Base-by-base conservation (phyloP, 2,797 vertebrate species). In the Ctenopoma kingsleyae region DNA sequence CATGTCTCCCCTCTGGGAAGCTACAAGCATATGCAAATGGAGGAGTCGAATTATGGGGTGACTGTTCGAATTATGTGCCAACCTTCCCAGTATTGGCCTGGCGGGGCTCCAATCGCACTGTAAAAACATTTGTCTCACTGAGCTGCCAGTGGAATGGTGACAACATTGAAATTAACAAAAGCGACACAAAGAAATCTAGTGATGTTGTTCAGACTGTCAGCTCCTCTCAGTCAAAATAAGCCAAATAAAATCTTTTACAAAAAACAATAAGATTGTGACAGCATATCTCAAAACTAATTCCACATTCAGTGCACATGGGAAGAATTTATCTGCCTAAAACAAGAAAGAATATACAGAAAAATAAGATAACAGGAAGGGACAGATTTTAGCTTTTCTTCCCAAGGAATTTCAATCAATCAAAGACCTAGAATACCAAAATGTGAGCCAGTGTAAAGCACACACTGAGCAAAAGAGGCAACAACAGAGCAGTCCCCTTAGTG, bases 41-140 rank as follows among this genome's bases (percentile, higher is more conserved):
- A 6, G 51, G 56, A 76, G 74, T 85, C 19, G 47, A 83, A 84
- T 86, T 76, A 84, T 20, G 65, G 72, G 71, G 70, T 73, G 81
- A 76, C 69, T 70, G 60, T 65, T 63, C 1, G 15, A 67, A 78
- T 82, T 75, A 83, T 67, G 68, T 23, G 43, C 69, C 78, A 80
- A 65, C 59, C 74, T 60, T 69, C 50, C 57, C 63, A 67, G 76
- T 47, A 46, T 67, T 5, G 52, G 69, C 53, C 73, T 75, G 80
- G 80, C 69, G 23, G 57, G 61, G 20, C 62, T 85, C 79, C 73
- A 86, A 56, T 81, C 40, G 4, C 74, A 53, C 53, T 64, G 47
- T 81, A 64, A 78, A 81, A 66, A 76, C 74, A 69, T 64, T 59
- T 1, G 38, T 69, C 69, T 81, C 60, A 20, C 68, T 46, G 59